Evolutionary conservation across 35 echinoderm and acorn worm species (phyloP), one percentile per base, ranked within the genome.

Genomic region (Strongylocentrotus purpuratus): DNA sequence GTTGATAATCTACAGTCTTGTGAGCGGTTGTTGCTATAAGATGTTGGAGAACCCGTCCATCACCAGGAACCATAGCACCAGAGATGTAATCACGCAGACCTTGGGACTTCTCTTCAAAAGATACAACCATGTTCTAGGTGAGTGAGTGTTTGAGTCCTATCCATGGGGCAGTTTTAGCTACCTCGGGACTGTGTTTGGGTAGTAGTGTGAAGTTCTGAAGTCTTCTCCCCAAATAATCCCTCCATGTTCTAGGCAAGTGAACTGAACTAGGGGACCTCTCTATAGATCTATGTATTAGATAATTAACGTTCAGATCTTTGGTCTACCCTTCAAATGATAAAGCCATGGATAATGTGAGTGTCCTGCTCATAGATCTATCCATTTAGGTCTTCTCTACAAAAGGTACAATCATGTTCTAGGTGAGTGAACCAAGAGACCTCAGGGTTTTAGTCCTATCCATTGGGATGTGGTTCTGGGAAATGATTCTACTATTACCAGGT

Each of bases 81-180:
- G 95, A 78, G 98, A 98, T 32, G 95, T 95, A 65, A 94, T 99
- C 55, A 95, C 97, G 25, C 89, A 96, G 58, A 86, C 98, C 2
- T 45, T 99, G 0, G 98, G 97, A 14, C 59, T 95, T 31, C 95
- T 99, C 87, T 94, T 99, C 88, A 99, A 99, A 88, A 95, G 98
- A 92, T 99, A 99, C 96, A 99, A 99, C 96, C 98, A 99, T 97
- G 93, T 96, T 5, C 95, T 99, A 1, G 96, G 98, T 99, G 88
- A 98, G 98, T 97, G 17, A 59, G 17, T 0, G 35, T 41, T 41
- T 41, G 0, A 41, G 35, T 41, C 35, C 35, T 41, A 41, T 41
- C 35, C 35, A 41, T 41, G 35, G 35, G 35, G 3, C 35, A 41
- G 35, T 41, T 41, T 41, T 41, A 41, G 35, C 3, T 41, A 41